phyloP scores from a whole-genome alignment of 2,888 invertebrate genomes.

The Sarcophaga variegata region DNA sequence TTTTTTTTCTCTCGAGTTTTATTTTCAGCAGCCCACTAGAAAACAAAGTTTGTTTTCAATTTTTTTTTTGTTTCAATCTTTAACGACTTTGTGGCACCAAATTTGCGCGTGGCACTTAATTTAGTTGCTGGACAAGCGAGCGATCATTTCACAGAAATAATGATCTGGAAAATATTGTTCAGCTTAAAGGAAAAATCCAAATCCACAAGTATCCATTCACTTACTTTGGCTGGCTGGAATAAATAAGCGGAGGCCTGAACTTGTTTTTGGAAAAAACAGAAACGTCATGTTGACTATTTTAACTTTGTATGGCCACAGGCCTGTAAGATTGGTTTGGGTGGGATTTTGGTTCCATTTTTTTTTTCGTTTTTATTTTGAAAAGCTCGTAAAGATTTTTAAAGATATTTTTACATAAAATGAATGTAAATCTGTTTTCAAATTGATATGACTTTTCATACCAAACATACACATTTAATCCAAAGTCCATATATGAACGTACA shows the following conservation, averaged over 20 bases:
- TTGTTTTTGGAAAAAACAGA: conserved; percentile 52
- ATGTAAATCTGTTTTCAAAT: background rate
- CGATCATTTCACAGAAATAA: conserved; percentile 43
- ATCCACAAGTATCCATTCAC: background rate
- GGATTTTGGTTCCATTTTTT: conserved; percentile 26
- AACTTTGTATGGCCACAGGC: conserved; percentile 42
- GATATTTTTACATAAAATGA: conserved; percentile 15
- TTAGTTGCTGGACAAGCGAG: conserved; percentile 54
- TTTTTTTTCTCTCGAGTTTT: background rate
- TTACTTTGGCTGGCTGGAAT: background rate
- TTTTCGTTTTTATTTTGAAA: conserved; percentile 7
- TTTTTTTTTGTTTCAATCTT: conserved; percentile 55
- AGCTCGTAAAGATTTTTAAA: conserved; percentile 44
- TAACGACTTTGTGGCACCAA: conserved; percentile 68
- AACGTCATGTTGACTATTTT: conserved; percentile 10
- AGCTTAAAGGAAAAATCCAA: conserved; percentile 44
- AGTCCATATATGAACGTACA: too few species aligned
- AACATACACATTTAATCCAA: background rate
- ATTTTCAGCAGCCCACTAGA: conserved; percentile 59
- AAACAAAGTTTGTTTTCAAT: conserved; percentile 30
- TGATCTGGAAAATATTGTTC: conserved; percentile 57
- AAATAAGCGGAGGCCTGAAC: conserved; percentile 65
- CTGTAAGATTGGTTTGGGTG: conserved; percentile 43
- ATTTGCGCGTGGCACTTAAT: conserved; percentile 68
- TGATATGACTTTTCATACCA: background rate